phyloP scores from a whole-genome alignment of 2,888 invertebrate species.

The Ectobius pallidus region DNA sequence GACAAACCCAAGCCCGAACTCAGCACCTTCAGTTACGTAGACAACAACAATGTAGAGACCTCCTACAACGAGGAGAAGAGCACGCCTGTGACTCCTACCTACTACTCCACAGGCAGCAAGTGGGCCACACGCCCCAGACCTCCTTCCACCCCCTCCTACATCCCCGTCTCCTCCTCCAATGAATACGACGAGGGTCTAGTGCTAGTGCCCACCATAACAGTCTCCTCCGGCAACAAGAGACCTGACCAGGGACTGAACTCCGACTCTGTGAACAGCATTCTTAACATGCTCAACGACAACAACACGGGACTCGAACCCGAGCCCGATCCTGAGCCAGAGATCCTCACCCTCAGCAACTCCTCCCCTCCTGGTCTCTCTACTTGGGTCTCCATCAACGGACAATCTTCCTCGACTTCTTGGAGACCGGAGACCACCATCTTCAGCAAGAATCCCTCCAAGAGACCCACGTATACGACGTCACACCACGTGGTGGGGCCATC shows the following conservation, averaged over 20 bases:
- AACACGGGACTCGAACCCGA: slow-evolving; percentile 37
- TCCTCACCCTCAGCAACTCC: neutral
- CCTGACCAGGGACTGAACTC: slow-evolving; percentile 1
- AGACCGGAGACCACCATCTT: neutral
- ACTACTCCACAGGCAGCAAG: slow-evolving; percentile 37
- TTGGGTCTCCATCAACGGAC: slow-evolving; percentile 50
- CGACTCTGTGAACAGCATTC: slow-evolving; percentile 56
- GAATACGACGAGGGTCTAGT: slow-evolving; percentile 51
- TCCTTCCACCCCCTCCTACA: slow-evolving; percentile 48
- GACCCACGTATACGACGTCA: neutral
- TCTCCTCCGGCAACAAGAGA: slow-evolving; percentile 32
- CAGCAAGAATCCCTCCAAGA: neutral
- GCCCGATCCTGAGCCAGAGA: slow-evolving; percentile 42
- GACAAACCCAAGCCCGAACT: slow-evolving; percentile 51
- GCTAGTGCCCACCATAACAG: slow-evolving; percentile 54
- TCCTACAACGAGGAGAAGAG: slow-evolving; percentile 38
- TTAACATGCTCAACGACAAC: slow-evolving; percentile 56
- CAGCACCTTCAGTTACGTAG: slow-evolving; percentile 42
- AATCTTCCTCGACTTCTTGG: slow-evolving; percentile 15
- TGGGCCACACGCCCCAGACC: slow-evolving; percentile 51
- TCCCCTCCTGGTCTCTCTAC: slow-evolving; percentile 49
- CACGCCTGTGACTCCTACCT: slow-evolving; percentile 32
- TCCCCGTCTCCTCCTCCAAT: slow-evolving; percentile 49
- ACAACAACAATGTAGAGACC: slow-evolving; percentile 29
- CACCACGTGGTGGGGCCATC: slow-evolving; percentile 14